Percentiles rank a stretch among this genome's conserved stretches.
These are phyloP conservation scores for Philaenus spumarius DNA, from an alignment of 1,140 invertebrate species.

Conservation along the genomic window DNA sequence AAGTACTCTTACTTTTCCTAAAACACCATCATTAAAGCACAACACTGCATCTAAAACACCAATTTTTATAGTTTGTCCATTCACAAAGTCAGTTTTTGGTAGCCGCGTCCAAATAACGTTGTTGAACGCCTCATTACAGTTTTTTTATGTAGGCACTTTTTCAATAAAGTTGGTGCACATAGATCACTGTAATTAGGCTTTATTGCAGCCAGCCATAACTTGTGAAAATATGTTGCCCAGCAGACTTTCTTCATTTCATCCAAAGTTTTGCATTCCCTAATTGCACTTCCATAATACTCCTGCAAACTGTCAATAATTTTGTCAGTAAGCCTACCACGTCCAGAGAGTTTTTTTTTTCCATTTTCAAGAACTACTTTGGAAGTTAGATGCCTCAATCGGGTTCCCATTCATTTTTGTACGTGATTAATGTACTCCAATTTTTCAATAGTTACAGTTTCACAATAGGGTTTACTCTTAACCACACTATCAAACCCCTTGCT, in stretches of 20 bases:
- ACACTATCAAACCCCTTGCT: background rate
- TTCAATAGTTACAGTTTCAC: background rate
- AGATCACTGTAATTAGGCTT: background rate
- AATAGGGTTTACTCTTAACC: background rate
- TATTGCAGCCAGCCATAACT: background rate
- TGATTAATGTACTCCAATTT: background rate
- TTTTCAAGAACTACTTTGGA: background rate
- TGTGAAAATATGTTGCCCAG: constrained; percentile 5
- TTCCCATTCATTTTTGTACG: no score
- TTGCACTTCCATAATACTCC: no score
- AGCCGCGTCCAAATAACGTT: constrained; percentile 3
- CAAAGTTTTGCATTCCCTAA: background rate
- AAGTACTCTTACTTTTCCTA: no score
- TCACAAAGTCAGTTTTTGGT: constrained; percentile 4
- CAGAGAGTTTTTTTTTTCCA: background rate
- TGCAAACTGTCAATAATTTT: no score
- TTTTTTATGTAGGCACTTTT: constrained; percentile 5
- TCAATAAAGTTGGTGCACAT: background rate
- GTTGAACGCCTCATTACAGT: constrained; percentile 4
- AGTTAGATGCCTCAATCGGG: no score
- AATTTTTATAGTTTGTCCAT: background rate
- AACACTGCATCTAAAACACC: constrained; percentile 1
- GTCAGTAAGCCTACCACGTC: no score
- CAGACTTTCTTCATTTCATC: constrained; percentile 4
- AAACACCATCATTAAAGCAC: constrained; percentile 2